These are phyloP conservation scores for Polypedilum pembai DNA, from an alignment of 1,140 invertebrate species.

Conservation along the genomic window DNA sequence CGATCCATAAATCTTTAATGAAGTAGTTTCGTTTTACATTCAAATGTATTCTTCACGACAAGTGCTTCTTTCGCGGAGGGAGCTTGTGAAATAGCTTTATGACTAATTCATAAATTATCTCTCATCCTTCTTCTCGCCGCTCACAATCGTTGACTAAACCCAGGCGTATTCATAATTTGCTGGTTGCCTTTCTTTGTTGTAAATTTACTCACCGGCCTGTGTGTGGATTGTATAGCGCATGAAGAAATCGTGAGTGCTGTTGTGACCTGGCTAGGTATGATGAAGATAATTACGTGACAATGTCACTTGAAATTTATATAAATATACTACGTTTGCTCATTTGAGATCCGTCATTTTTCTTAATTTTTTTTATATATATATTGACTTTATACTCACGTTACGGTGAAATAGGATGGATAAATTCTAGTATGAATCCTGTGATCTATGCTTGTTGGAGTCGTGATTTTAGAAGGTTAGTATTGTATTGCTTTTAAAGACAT, in stretches of 20 bases:
- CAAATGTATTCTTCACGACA: too few species aligned
- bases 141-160: not conserved
- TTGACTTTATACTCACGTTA: not conserved
- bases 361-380: too few species aligned
- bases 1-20: too few species aligned
- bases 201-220: constrained; percentile 86
- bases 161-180: constrained; percentile 62
- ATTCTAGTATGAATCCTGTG: constrained; percentile 95
- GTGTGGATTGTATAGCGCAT: constrained; percentile 75
- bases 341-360: too few species aligned
- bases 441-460: constrained; percentile 96
- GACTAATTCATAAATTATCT: not conserved
- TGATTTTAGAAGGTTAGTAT: constrained; percentile 82
- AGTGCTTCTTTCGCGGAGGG: too few species aligned
- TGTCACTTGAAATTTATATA: not conserved
- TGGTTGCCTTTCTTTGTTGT: constrained; percentile 98
- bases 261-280: constrained; percentile 77
- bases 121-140: not conserved
- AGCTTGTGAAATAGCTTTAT: too few species aligned
- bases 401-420: constrained; percentile 75
- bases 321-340: too few species aligned
- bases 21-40: too few species aligned
- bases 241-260: constrained; percentile 86
- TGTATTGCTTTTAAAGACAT: constrained; percentile 15
- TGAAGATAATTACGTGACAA: not conserved